Percentiles rank a stretch among this genome's conserved stretches.
phyloP scores from a whole-genome alignment of 2,797 vertebrate genomes.

The Propithecus perrieri region DNA sequence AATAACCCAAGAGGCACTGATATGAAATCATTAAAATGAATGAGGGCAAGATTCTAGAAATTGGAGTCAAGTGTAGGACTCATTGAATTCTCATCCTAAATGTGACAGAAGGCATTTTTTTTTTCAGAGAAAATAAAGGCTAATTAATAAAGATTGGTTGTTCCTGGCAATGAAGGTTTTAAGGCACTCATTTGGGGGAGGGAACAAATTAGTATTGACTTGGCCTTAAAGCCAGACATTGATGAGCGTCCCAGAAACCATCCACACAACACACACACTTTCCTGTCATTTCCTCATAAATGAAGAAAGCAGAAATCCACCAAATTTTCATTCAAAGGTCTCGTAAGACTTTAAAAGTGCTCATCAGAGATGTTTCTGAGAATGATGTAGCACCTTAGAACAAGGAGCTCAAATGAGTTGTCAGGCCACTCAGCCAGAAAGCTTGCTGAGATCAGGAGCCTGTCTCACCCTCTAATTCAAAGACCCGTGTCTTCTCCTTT shows the following conservation, averaged over 20 bases:
- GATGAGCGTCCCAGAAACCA: background rate
- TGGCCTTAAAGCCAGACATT: background rate
- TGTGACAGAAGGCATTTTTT: background rate
- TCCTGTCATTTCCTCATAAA: background rate
- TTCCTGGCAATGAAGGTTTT: background rate
- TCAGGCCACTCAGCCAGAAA: background rate
- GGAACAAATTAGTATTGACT: background rate
- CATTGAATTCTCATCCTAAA: background rate
- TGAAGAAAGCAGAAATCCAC: background rate
- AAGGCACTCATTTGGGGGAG: background rate
- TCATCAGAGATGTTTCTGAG: background rate
- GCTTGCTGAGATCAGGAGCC: background rate
- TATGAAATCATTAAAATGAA: background rate
- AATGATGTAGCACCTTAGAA: background rate
- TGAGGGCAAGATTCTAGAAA: background rate
- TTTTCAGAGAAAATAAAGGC: background rate
- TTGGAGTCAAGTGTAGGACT: background rate
- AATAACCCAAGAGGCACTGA: background rate
- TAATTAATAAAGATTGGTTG: slow-evolving; percentile 22
- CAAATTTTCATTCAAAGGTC: background rate
- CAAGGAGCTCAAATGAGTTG: background rate
- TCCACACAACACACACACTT: background rate
- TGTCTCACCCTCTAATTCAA: background rate
- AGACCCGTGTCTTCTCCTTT: background rate
- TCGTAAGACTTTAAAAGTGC: background rate